Base-by-base conservation (phyloP, 2,113 vertebrate genomes). In the Isichthys henryi region DNA sequence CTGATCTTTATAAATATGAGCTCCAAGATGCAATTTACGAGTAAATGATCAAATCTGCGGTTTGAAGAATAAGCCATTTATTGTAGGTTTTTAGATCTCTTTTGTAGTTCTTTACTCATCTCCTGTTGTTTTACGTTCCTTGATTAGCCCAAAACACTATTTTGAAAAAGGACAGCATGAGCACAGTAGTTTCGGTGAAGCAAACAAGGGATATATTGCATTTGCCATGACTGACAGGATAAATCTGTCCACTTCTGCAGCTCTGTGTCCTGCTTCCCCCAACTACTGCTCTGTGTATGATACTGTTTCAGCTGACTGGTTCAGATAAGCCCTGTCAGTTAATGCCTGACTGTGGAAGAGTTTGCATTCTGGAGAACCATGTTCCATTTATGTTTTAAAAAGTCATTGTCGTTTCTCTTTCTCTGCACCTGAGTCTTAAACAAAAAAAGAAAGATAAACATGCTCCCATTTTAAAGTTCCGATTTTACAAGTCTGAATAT, bases 261-360 rank as follows among this genome's bases (percentile, higher is more conserved):
- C 50, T 87, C 48, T 56, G 50, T n/a, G 21, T 21, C 43, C 7
- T 49, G 8, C 17, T 27, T 31, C 31, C 53, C 3, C 62, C n/a
- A 70, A 53, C 13, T 50, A 52, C 86, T 17, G 86, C 39, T 66
- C 35, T 52, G 77, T 86, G 86, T 84, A 53, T 82, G 48, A 90
- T 84, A 23, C 17, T n/a, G 90, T 88, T 86, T 80, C 87, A 83
- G 89, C 87, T 91, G 89, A 91, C 80, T 89, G 85, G 10, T 46
- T 50, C 80, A 89, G 91, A 91, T 91, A 90, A 91, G 90, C 90
- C 43, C 74, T 70, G 66, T 87, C 56, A 90, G 87, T 88, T 62
- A 88, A 80, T 85, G 87, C 88, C 58, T 53, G 89, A 58, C 56
- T 88, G 89, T 58, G 19, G 45, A 84, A 17, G 43, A 66, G 48